Conservation (phyloP, 2,113 vertebrate genomes). For the Salvelinus fontinalis region DNA sequence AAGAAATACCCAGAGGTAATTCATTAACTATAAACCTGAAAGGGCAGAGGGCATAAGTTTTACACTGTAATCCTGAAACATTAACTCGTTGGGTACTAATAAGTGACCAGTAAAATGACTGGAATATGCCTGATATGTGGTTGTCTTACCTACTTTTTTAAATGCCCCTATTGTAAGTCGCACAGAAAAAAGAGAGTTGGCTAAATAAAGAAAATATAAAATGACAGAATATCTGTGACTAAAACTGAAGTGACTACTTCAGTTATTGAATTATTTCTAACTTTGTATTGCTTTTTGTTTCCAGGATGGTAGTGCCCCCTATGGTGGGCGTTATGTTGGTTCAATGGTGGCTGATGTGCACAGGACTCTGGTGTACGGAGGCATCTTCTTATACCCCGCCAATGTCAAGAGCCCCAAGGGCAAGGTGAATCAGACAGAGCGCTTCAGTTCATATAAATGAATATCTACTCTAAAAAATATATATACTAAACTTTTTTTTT, state of each 20-base stretch:
- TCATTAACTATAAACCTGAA: neutral
- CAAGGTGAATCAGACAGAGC: slow-evolving; percentile 81
- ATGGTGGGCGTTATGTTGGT: slow-evolving; percentile 90
- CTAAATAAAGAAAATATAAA: no score
- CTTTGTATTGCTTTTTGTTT: slow-evolving; percentile 1
- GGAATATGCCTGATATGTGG: no score
- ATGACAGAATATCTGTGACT: no score
- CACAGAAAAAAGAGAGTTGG: no score
- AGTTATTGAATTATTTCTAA: no score
- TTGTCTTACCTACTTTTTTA: no score
- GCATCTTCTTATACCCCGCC: slow-evolving; percentile 95
- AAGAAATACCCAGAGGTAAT: slow-evolving; percentile 91
- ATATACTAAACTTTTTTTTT: neutral
- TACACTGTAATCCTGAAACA: neutral
- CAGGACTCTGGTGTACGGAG: slow-evolving; percentile 93
- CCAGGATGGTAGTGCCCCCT: slow-evolving; percentile 88
- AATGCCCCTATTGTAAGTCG: no score
- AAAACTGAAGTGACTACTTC: no score
- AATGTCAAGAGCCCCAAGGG: slow-evolving; percentile 93
- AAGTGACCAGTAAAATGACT: neutral
- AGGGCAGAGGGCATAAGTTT: neutral
- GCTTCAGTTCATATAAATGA: neutral
- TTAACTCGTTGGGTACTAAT: neutral
- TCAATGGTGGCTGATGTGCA: slow-evolving; percentile 98
- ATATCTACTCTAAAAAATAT: neutral